Conservation (phyloP, 1,140 invertebrate genomes). For the Ephestia elutella region DNA sequence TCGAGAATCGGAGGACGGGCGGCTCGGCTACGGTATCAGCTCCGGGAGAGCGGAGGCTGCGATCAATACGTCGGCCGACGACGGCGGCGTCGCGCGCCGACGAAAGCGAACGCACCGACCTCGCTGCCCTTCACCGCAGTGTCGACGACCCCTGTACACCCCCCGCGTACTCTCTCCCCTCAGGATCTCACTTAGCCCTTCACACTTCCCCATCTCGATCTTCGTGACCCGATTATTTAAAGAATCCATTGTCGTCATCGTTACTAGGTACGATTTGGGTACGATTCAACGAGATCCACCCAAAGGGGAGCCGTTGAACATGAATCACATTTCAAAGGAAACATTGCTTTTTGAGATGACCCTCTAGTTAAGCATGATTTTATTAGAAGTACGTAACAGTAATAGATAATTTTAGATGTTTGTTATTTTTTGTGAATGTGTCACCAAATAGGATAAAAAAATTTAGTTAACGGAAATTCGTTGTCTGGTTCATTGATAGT, state of each 20-base stretch:
- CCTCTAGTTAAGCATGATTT: too few relatives aligned
- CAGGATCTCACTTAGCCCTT: slow-evolving; percentile 33
- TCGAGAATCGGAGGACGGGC: not conserved
- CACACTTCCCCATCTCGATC: slow-evolving; percentile 40
- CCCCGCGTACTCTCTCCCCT: slow-evolving; percentile 22
- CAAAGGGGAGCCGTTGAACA: not conserved
- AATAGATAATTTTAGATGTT: too few relatives aligned
- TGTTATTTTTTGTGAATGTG: too few relatives aligned
- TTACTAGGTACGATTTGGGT: too few relatives aligned
- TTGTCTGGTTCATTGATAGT: too few relatives aligned
- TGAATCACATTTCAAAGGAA: not conserved
- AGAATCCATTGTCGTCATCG: slow-evolving; percentile 26
- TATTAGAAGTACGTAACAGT: too few relatives aligned
- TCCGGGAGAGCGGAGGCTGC: slow-evolving; percentile 46
- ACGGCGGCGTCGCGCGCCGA: slow-evolving; percentile 41
- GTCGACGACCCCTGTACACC: slow-evolving; percentile 58
- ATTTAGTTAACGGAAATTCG: too few relatives aligned
- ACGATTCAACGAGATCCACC: not conserved
- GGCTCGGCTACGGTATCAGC: slow-evolving; percentile 4
- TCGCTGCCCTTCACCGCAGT: slow-evolving; percentile 65
- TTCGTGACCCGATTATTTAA: slow-evolving; percentile 60
- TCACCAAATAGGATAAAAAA: too few relatives aligned
- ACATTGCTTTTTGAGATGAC: not conserved
- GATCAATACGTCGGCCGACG: slow-evolving; percentile 45
- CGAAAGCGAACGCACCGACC: slow-evolving; percentile 68